Evolutionary conservation across 1,140 invertebrate genomes (phyloP).

Genomic region (Drosophila erecta): DNA sequence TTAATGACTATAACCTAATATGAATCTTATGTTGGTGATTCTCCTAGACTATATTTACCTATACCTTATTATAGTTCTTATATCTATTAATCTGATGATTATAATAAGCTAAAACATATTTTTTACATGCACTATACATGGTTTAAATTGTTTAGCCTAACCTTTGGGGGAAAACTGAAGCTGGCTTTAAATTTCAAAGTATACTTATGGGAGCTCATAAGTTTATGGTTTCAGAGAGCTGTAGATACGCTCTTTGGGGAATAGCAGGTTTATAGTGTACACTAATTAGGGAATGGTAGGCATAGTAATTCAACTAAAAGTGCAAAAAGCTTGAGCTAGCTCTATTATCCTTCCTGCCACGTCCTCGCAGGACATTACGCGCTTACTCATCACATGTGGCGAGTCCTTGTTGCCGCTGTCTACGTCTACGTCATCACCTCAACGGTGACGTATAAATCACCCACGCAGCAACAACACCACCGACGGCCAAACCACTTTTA

Average conservation of each 20-base stretch:
- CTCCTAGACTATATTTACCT: too few relatives aligned
- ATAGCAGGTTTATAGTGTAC: not conserved
- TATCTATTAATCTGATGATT: too few relatives aligned
- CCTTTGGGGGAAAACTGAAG: not conserved
- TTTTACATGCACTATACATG: not conserved
- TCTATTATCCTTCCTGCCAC: not conserved
- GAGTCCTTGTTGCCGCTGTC: slow-evolving; percentile 15
- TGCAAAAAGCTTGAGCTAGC: not conserved
- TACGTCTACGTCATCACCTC: slow-evolving; percentile 22
- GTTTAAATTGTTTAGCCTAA: slow-evolving; percentile 6
- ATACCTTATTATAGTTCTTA: too few relatives aligned
- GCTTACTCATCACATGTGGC: slow-evolving; percentile 31
- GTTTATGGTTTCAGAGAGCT: too few relatives aligned
- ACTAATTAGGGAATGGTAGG: not conserved
- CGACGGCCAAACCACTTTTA: slow-evolving; percentile 11
- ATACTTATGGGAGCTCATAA: too few relatives aligned
- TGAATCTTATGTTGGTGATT: too few relatives aligned
- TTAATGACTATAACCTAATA: too few relatives aligned
- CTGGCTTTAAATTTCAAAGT: too few relatives aligned
- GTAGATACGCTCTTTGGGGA: too few relatives aligned
- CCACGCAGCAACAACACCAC: slow-evolving; percentile 9
- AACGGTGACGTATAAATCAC: slow-evolving; percentile 43
- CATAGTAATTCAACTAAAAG: not conserved
- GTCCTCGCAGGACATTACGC: not conserved
- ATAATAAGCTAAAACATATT: too few relatives aligned